Base-by-base conservation (phyloP, 2,797 vertebrate species). In the Rhinophrynus dorsalis region DNA sequence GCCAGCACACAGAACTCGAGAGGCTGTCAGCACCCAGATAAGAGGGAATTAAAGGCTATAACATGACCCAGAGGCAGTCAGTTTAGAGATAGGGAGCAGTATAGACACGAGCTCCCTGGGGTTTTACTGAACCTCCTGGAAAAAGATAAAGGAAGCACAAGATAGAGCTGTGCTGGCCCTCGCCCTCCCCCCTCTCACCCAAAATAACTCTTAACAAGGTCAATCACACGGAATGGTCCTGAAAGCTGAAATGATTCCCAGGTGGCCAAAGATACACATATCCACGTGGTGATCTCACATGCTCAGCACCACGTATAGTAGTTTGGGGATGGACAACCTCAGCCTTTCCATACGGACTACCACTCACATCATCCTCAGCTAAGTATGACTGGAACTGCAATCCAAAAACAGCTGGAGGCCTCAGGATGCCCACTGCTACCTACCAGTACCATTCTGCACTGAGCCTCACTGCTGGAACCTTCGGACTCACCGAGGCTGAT, bases 11-110 rank as follows among this genome's bases (percentile, higher is more conserved):
- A 18, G 20, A 35, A 18, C 23, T 56, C 9, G 23, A 71, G 68
- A 15, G 44, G 24, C 52, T 65, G 52, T 72, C 69, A 65, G 54
- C 69, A 20, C 61, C 44, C 7, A 20, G 62, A 65, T 51, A 72
- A 63, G 54, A 1, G 1, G 42, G 61, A 42, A 65, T 56, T 38
- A 50, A 45, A 29, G 15, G 10, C 44, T 24, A 4, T 21, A 60
- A 64, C 20, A 50, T 17, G 60, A 58, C 12, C 11, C 47, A 51
- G 47, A 29, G 33, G 30, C 68, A 57, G 33, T 11, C 6, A 18
- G 17, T 4, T 12, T 10, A 17, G 20, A 37, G 30, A 67, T 13
- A 56, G 15, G n/a, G 10, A 32, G 26, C n/a, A 35, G 18, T 42
- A 9, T 37, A 38, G 20, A 27, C 35, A 24, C 11, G 32, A 1